Evolutionary conservation across 2,113 vertebrate genomes (phyloP).

Genomic region (Stigmatopora nigra): DNA sequence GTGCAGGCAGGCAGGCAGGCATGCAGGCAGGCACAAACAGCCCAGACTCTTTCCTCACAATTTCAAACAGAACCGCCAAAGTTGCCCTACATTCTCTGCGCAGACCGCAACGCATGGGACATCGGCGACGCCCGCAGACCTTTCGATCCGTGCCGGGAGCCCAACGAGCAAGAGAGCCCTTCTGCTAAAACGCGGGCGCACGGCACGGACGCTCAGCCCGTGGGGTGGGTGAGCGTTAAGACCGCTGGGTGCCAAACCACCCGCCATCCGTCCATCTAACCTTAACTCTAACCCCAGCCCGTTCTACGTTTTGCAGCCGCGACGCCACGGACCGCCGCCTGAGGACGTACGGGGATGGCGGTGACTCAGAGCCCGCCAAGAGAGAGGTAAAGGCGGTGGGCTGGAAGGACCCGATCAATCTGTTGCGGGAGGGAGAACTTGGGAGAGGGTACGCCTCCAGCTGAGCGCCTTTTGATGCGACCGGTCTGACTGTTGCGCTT

Average conservation of each 20-base stretch:
- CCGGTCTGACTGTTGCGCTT: too few species aligned
- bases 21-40: too few species aligned
- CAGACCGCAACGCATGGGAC: not conserved
- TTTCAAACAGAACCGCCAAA: too few species aligned
- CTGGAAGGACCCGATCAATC: not conserved
- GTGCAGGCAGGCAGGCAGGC: too few species aligned
- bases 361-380: conserved; percentile 18
- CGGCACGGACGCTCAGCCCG: not conserved
- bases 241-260: too few species aligned
- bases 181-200: not conserved
- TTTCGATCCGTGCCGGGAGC: not conserved
- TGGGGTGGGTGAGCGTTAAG: not conserved
- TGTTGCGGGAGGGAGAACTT: conserved; percentile 17
- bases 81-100: not conserved
- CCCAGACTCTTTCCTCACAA: too few species aligned
- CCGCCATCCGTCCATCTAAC: not conserved
- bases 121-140: not conserved
- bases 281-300: not conserved
- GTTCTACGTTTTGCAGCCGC: conserved; percentile 4
- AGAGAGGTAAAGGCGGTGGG: conserved; percentile 41
- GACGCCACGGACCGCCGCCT: not conserved
- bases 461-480: too few species aligned
- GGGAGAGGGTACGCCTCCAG: too few species aligned
- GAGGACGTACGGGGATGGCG: conserved; percentile 28
- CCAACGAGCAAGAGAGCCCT: not conserved